These are phyloP conservation scores for Spizaetus ornatus DNA, from an alignment of 2,113 vertebrate species.

Conservation along the genomic window DNA sequence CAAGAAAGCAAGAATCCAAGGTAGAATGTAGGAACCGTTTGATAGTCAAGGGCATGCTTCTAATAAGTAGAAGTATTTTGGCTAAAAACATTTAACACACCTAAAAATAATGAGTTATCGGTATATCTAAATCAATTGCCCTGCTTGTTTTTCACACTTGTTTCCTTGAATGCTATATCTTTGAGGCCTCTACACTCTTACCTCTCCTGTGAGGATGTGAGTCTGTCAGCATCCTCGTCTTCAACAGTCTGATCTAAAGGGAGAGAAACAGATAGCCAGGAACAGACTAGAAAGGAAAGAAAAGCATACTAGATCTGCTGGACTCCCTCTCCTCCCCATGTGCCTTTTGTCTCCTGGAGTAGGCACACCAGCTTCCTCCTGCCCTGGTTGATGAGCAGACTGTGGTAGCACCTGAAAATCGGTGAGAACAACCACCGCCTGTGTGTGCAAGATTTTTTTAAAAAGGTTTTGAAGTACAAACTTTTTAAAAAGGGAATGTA, in stretches of 20 bases:
- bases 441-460: background rate
- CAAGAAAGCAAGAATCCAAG: background rate
- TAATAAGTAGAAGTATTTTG: background rate
- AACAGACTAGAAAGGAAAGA: background rate
- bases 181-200: background rate
- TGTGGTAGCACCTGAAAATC: background rate
- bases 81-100: background rate
- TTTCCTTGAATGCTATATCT: background rate
- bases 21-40: background rate
- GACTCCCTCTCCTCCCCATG: background rate
- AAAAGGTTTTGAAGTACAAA: background rate
- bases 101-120: background rate
- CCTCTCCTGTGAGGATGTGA: background rate
- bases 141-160: background rate
- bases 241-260: background rate
- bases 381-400: background rate
- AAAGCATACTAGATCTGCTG: background rate
- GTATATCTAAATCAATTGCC: background rate
- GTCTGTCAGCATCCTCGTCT: background rate
- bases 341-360: background rate
- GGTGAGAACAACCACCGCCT: background rate
- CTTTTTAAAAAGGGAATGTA: background rate
- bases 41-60: background rate
- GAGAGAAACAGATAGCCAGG: background rate
- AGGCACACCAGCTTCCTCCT: background rate